These are phyloP conservation scores for Peribatodes rhomboidaria DNA, from an alignment of 2,888 invertebrate species.

Conservation along the genomic window DNA sequence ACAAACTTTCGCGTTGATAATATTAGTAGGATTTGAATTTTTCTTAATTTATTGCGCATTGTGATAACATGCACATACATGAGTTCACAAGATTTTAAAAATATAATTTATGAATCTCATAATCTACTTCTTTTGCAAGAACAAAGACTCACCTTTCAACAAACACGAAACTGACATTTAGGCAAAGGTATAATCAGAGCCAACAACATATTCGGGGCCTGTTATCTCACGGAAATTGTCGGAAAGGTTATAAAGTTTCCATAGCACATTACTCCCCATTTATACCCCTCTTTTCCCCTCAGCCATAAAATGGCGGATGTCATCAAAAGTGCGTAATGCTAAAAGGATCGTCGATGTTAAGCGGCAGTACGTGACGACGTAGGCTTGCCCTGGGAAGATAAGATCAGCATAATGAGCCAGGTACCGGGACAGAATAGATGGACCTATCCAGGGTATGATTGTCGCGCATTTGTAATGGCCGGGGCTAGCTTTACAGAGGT, in stretches of 20 bases:
- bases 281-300: conserved; percentile 14
- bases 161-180: not conserved
- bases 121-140: no score
- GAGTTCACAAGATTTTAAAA: no score
- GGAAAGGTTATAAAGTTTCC: conserved; percentile 22
- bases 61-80: no score
- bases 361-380: conserved; percentile 25
- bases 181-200: not conserved
- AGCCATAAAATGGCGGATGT: conserved; percentile 28
- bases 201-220: not conserved
- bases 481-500: conserved; percentile 17
- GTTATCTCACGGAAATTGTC: conserved; percentile 21
- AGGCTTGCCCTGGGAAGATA: conserved; percentile 25
- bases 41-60: no score
- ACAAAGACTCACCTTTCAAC: not conserved
- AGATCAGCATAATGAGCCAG: conserved; percentile 33
- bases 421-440: conserved; percentile 3
- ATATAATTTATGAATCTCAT: no score
- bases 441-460: not conserved
- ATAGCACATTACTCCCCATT: conserved; percentile 21
- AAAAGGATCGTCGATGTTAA: conserved; percentile 32
- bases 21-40: no score
- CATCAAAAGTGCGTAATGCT: conserved; percentile 24
- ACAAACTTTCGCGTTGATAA: no score
- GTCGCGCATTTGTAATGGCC: not conserved